Percentiles rank a stretch among this genome's conserved stretches.
Conservation (phyloP, 2,888 invertebrate genomes). For the Spialia ferax region DNA sequence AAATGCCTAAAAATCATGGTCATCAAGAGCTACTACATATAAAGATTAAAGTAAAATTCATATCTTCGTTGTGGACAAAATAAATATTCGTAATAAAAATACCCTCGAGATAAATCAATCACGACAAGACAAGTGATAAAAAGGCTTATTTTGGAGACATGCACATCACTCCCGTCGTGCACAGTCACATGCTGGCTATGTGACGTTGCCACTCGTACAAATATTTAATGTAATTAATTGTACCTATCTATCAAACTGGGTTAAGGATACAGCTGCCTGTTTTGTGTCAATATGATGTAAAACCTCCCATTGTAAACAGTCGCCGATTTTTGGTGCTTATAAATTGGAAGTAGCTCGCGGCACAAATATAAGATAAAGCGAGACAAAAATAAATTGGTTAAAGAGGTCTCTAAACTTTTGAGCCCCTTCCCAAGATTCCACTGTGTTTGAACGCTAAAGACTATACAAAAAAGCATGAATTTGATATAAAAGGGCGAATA, state of each 20-base stretch:
- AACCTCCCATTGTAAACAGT: slow-evolving; percentile 27
- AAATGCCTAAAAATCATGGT: not conserved
- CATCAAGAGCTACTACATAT: not conserved
- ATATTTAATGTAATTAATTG: slow-evolving; percentile 60
- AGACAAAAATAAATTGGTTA: not conserved
- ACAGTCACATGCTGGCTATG: slow-evolving; percentile 66
- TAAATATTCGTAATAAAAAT: slow-evolving; percentile 43
- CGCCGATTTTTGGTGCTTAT: slow-evolving; percentile 31
- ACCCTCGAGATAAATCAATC: slow-evolving; percentile 78
- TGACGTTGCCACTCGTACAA: slow-evolving; percentile 59
- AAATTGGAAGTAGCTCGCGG: not conserved
- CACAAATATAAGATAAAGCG: not conserved
- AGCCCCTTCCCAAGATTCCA: too few species aligned
- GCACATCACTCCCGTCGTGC: slow-evolving; percentile 55
- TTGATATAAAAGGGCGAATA: too few species aligned
- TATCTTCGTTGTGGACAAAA: slow-evolving; percentile 39
- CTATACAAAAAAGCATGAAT: too few species aligned
- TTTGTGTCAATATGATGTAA: slow-evolving; percentile 37
- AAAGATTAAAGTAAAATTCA: slow-evolving; percentile 32
- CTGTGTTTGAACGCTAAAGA: too few species aligned
- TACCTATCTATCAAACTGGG: slow-evolving; percentile 56
- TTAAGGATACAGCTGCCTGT: slow-evolving; percentile 52
- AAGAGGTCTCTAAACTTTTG: too few species aligned
- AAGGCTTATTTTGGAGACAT: slow-evolving; percentile 53
- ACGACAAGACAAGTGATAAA: slow-evolving; percentile 67